Base-by-base conservation (phyloP, 2,888 invertebrate species). In the Heliconius charithonia region DNA sequence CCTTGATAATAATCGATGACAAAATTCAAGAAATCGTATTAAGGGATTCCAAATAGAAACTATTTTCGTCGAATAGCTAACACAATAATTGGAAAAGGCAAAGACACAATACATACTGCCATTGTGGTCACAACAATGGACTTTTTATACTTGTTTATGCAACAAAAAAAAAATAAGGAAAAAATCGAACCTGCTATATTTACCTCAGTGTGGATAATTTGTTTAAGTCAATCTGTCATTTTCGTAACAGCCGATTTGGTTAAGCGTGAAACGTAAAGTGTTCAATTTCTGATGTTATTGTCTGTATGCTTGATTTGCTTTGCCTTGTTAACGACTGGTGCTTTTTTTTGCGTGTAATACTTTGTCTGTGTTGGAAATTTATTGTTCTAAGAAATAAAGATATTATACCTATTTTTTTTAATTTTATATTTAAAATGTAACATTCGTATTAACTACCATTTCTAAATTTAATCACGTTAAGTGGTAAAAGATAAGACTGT, bases 181-280 rank as follows among this genome's bases (percentile, higher is more conserved):
- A 71, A 79, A 79, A 79, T 62, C 56, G 32, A 79, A 78, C 80
- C 74, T 81, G 81, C 71, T 74, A 71, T 63, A 76, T 76, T 76
- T 78, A 78, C 80, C 78, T 80, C 74, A 16, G 79, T 77, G 78
- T 70, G 67, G 66, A 73, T 77, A 80, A 81, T 82, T 82, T 81
- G 80, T 81, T 81, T 79, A 80, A 63, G 78, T 79, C 78, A 63
- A 79, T 72, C 71, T 71, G 70, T 77, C 74, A 74, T 77, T 77
- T 71, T 71, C 3, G 62, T 41, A 72, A 77, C 77, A 65, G 72
- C 77, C 72, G 72, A 77, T 77, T 77, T 74, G 62, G 74, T 45
- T 41, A 74, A 74, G 63, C 74, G 73, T 65, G 63, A 74, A 74
- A 74, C 63, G 45, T 45, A 19, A n/a, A 63, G 74, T 74, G 74